Evolutionary conservation across 2,888 invertebrate genomes (phyloP).

Genomic region (Hypercompe scribonia): DNA sequence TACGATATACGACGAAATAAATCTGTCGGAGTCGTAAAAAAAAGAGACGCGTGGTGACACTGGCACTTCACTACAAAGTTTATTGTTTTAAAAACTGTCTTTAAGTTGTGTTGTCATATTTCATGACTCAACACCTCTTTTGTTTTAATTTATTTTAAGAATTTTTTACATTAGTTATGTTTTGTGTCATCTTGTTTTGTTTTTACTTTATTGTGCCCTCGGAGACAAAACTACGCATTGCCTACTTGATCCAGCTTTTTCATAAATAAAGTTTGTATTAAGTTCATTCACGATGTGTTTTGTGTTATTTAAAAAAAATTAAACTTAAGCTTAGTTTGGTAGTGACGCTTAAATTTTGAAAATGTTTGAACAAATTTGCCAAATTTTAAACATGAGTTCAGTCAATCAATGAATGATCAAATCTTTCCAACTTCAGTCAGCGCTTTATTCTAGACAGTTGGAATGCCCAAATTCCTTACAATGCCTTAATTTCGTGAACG

Average conservation of each 20-base stretch:
- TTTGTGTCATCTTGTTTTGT: constrained; percentile 8
- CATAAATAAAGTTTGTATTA: not conserved
- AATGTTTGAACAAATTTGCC: too few relatives aligned
- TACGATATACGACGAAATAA: constrained; percentile 14
- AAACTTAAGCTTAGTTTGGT: too few relatives aligned
- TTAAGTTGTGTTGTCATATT: constrained; percentile 31
- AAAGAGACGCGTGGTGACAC: constrained; percentile 18
- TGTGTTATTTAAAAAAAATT: too few relatives aligned
- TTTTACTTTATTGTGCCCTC: not conserved
- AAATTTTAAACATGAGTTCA: too few relatives aligned
- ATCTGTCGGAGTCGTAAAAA: constrained; percentile 14
- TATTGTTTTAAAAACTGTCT: constrained; percentile 38
- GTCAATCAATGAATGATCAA: too few relatives aligned
- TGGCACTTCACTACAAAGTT: constrained; percentile 17
- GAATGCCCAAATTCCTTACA: too few relatives aligned
- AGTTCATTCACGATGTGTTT: not conserved
- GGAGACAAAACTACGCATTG: not conserved
- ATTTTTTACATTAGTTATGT: constrained; percentile 8
- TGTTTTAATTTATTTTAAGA: constrained; percentile 5
- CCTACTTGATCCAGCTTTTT: not conserved
- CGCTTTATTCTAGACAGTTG: too few relatives aligned
- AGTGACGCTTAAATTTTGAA: too few relatives aligned
- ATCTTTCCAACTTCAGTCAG: too few relatives aligned
- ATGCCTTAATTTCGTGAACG: too few relatives aligned
- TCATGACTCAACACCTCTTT: constrained; percentile 25